Evolutionary conservation across 2,113 vertebrate species (phyloP), one percentile per base, ranked within the genome.

Genomic region (Falco punctatus): DNA sequence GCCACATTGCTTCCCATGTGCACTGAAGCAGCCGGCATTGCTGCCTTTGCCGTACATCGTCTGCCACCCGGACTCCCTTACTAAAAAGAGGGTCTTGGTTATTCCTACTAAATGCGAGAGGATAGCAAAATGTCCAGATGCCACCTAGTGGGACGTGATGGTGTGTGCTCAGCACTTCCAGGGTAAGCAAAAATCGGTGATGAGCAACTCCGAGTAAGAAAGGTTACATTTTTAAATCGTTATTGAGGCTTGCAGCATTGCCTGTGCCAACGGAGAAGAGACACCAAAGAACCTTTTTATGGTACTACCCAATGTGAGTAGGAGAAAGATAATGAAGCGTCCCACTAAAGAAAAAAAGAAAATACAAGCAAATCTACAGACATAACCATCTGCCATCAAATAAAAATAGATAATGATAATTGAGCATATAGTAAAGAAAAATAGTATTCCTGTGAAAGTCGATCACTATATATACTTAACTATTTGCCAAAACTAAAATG

Each of bases 1-100:
- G 71, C n/a, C 52, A 0, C 42, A 0, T 30, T 35, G 15, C 28
- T 49, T 27, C 30, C 46, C 66, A 2, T 2, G 3, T 2, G 65
- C 15, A 3, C 64, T 11, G 26, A 27, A 1, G 57, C 48, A 13
- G 24, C 2, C 23, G 10, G 3, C 49, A 18, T 9, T 10, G 19
- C 9, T 1, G 23, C 11, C 2, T 5, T 24, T 6, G 40, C 38
- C 46, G 1, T 2, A 2, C 16, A 1, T 19, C 3, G 0, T 3
- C 22, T 61, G 0, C 38, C 8, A 3, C 44, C 49, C 0, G 44
- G 19, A 3, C 59, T 33, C 18, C 27, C 33, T 33, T 4, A 44
- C 42, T 23, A 3, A 20, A 20, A 20, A 20, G 33, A 35, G 0
- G 33, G 23, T 5, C 40, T 35, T 7, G 18, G 32, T 11, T 6